A percentile compares a stretch with the other conserved stretches of the same genome.
These are phyloP conservation scores for Nomada ruficornis DNA, from an alignment of 2,888 invertebrate species.

Conservation along the genomic window DNA sequence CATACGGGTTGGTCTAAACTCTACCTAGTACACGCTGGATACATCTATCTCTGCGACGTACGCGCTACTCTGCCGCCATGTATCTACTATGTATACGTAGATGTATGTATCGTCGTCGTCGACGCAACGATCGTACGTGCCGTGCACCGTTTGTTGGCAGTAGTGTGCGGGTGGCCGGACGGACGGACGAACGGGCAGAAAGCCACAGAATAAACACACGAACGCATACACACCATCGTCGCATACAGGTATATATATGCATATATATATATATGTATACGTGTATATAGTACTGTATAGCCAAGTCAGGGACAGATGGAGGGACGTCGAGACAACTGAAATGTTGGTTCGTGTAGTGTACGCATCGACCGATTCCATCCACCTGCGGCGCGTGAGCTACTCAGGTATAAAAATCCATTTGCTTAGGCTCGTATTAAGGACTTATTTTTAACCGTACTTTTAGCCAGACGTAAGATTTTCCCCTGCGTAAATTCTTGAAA, in stretches of 20 bases:
- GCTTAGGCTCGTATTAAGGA: slow-evolving; percentile 62
- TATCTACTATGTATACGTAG: slow-evolving; percentile 11
- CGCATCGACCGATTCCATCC: slow-evolving; percentile 66
- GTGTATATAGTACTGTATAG: not conserved
- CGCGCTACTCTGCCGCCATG: slow-evolving; percentile 23
- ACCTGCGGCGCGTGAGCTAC: slow-evolving; percentile 63
- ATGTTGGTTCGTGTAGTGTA: slow-evolving; percentile 49
- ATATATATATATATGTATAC: not conserved
- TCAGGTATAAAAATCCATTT: slow-evolving; percentile 70
- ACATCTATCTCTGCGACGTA: slow-evolving; percentile 61
- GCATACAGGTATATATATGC: not conserved
- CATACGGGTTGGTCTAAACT: slow-evolving; percentile 68
- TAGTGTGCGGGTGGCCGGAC: slow-evolving; percentile 69
- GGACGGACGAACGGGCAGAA: slow-evolving; percentile 51
- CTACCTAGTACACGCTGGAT: slow-evolving; percentile 50
- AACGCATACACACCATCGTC: slow-evolving; percentile 4
- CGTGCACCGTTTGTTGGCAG: slow-evolving; percentile 60
- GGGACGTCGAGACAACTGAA: slow-evolving; percentile 54
- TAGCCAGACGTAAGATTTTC: not conserved
- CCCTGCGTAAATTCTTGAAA: slow-evolving; percentile 27
- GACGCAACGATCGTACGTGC: slow-evolving; percentile 65
- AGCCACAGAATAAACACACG: slow-evolving; percentile 52
- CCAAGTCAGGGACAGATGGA: slow-evolving; percentile 43
- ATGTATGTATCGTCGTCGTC: slow-evolving; percentile 40
- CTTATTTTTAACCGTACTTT: slow-evolving; percentile 39